These are phyloP conservation scores for silkworm (Bombyx mori) DNA, from an alignment of 1,140 invertebrate genomes.

Conservation along the genomic window ASM3026992v2 NC_085107.1:6912501-6913000, in stretches of 20 bases:
- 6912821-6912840: conserved; percentile 26
- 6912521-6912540: no score
- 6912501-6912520: no score
- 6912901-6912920: no score
- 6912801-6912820: conserved; percentile 23
- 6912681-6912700: neutral
- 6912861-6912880: conserved; percentile 22
- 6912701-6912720: neutral
- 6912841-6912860: conserved; percentile 27
- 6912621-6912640: no score
- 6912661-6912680: no score
- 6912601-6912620: no score
- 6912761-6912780: conserved; percentile 13
- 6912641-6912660: no score
- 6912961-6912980: conserved; percentile 15
- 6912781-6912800: conserved; percentile 15
- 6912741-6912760: neutral
- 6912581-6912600: no score
- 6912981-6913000: conserved; percentile 3
- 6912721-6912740: neutral
- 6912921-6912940: no score
- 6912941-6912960: neutral
- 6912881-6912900: neutral
- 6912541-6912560: no score
- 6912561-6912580: no score